Base-by-base conservation (phyloP, 2,113 vertebrate genomes). In the Megaptera novaeangliae region DNA sequence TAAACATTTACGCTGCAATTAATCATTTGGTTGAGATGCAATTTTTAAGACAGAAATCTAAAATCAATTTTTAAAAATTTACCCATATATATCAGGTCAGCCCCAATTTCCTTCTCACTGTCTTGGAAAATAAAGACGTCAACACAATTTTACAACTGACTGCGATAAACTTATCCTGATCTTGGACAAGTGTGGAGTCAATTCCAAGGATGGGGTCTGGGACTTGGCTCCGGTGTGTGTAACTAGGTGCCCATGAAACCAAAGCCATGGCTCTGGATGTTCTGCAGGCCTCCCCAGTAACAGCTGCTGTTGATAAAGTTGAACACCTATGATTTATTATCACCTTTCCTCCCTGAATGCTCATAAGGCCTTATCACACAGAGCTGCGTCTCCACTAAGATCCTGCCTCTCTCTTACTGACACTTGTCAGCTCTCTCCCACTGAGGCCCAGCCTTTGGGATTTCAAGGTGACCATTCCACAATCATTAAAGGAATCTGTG, bases 1-100 rank as follows among this genome's bases (percentile, higher is more conserved):
- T 93, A 97, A 97, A 86, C 97, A 34, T 94, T 97, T 98, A 74
- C 96, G 39, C n/a, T 97, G 68, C 88, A 95, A 92, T 85, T 83
- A 90, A 91, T 96, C 41, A 34, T 59, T 83, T 44, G 63, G 20
- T 36, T 52, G 39, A 81, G 49, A n/a, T 52, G 6, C 17, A 52
- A 39, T 77, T 93, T 95, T 95, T 95, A 87, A 95, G 59, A 13
- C 25, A 61, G n/a, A 20, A 63, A 18, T 55, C 27, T 36, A 81
- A 94, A 88, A 75, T 95, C 36, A 83, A 61, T 88, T 78, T 94
- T 49, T 21, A n/a, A 78, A 88, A n/a, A 3, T 25, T 12, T 20
- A 88, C 41, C 36, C 36, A 82, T 2, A 31, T 78, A 69, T 36
- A 34, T 82, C 25, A 3, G 7, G 17, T 63, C 27, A 92, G 52